These are phyloP conservation scores for Clostera curtula DNA, from an alignment of 2,888 invertebrate species.

Conservation along the genomic window DNA sequence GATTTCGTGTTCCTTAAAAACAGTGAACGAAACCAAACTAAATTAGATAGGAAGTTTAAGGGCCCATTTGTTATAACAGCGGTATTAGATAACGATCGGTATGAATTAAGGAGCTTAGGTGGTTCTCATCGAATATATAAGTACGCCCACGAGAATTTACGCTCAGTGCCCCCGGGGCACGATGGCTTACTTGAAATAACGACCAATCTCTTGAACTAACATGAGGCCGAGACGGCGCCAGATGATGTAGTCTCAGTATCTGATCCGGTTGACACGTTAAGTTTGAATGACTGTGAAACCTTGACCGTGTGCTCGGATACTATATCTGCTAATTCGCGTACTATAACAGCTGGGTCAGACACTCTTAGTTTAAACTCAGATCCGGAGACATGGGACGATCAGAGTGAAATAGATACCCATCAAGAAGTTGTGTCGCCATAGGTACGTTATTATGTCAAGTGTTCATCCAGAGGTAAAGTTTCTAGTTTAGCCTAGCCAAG, in stretches of 20 bases:
- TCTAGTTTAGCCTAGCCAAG: too few relatives aligned
- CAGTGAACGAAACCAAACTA: conserved; percentile 16
- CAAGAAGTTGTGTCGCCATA: not conserved
- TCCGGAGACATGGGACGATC: not conserved
- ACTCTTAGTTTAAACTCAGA: conserved; percentile 3
- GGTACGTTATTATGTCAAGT: too few relatives aligned
- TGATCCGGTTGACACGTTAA: too few relatives aligned
- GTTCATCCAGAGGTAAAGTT: too few relatives aligned
- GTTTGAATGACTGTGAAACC: too few relatives aligned
- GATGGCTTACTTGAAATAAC: conserved; percentile 10
- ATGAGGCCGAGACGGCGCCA: conserved; percentile 12
- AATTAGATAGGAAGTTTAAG: conserved; percentile 14
- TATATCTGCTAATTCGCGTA: not conserved
- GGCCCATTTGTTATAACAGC: conserved; percentile 9
- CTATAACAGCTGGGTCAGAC: not conserved
- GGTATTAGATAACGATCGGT: conserved; percentile 13
- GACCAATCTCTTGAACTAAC: conserved; percentile 2
- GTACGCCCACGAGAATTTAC: conserved; percentile 13
- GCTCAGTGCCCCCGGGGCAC: conserved; percentile 8
- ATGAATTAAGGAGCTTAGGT: conserved; percentile 9
- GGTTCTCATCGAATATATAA: conserved; percentile 11
- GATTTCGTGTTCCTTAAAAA: conserved; percentile 17
- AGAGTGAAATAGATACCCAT: not conserved
- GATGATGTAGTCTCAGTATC: not conserved
- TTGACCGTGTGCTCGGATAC: too few relatives aligned